Evolutionary conservation across 2,797 vertebrate genomes (phyloP), one percentile per base, ranked within the genome.

Genomic region (Ptychadena robeensis): DNA sequence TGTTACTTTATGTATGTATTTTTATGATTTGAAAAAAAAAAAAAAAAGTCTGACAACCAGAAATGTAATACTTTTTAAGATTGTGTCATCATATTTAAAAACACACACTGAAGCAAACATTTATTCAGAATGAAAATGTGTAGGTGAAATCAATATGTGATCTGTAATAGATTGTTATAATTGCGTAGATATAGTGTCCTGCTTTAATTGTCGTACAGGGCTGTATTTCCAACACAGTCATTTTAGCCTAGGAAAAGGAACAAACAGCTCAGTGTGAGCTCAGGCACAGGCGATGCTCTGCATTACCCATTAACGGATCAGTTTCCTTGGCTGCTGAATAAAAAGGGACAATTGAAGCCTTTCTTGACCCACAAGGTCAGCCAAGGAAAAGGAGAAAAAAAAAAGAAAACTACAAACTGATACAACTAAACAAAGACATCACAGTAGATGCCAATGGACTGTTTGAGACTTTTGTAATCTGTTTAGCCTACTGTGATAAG

Each of bases 241-340:
- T 64, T 79, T 53, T 11, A 67, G 6, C 27, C 3, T 59, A 83
- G 63, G 31, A 48, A 27, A 64, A 48, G 18, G 76, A 83, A 83
- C 82, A 83, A 83, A 31, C 18, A 59, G 34, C 69, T 73, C 69
- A 79, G 40, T 79, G 75, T 83, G 34, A 61, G 25, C 9, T 18
- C n/a, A 28, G 67, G 44, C 18, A 76, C 40, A 27, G 53, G 25
- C 25, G n/a, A 78, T 66, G 69, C 18, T 57, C 75, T 40, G 40
- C 44, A 44, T 61, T 83, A 73, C 75, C 75, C 76, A 79, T 83
- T 83, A 83, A 79, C 32, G 75, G 67, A 83, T 83, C 82, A 34
- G 18, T 83, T 83, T 83, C 76, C 30, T 18, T 61, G 25, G 34
- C 63, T 73, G 64, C 44, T 83, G 34, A 73, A 73, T 79, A 40